These are phyloP conservation scores for Ianthella basta DNA, from an alignment of 37 sponge, comb jelly and placozoan species.

Conservation along the genomic window DNA sequence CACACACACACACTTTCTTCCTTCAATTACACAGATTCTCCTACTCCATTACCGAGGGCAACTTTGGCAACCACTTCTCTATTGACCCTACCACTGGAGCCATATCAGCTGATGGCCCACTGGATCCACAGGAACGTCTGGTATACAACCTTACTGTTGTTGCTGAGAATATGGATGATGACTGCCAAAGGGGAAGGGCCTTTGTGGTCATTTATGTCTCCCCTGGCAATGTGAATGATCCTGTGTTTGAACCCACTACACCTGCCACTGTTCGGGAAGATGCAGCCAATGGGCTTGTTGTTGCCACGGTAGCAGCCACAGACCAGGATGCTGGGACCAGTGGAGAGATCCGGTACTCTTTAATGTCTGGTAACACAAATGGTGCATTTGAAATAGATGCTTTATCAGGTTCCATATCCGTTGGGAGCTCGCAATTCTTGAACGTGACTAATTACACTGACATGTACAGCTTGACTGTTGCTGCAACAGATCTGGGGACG, in stretches of 20 bases:
- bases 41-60: slow-evolving; percentile 66
- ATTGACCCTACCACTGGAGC: slow-evolving; percentile 45
- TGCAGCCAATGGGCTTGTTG: slow-evolving; percentile 38
- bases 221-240: slow-evolving; percentile 25
- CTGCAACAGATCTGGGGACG: slow-evolving; percentile 40
- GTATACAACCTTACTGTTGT: slow-evolving; percentile 56
- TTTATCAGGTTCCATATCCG: slow-evolving; percentile 47
- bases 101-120: slow-evolving; percentile 7
- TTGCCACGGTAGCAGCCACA: slow-evolving; percentile 48
- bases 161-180: slow-evolving; percentile 60
- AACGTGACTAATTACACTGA: too few species aligned
- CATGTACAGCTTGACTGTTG: slow-evolving; percentile 46
- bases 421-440: slow-evolving; percentile 6
- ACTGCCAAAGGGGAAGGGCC: slow-evolving; percentile 63
- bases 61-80: slow-evolving; percentile 49
- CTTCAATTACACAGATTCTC: slow-evolving; percentile 44
- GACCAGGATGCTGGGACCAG: slow-evolving; percentile 47
- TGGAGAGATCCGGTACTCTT: slow-evolving; percentile 53
- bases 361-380: slow-evolving; percentile 52
- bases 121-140: slow-evolving; percentile 18
- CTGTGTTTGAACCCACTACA: slow-evolving; percentile 31
- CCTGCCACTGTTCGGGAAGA: slow-evolving; percentile 60
- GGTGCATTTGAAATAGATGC: slow-evolving; percentile 63
- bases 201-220: slow-evolving; percentile 47
- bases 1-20: too few species aligned